Evolutionary conservation across 2,113 vertebrate genomes (phyloP), one percentile per base, ranked within the genome.

Genomic region (Dipodomys merriami): DNA sequence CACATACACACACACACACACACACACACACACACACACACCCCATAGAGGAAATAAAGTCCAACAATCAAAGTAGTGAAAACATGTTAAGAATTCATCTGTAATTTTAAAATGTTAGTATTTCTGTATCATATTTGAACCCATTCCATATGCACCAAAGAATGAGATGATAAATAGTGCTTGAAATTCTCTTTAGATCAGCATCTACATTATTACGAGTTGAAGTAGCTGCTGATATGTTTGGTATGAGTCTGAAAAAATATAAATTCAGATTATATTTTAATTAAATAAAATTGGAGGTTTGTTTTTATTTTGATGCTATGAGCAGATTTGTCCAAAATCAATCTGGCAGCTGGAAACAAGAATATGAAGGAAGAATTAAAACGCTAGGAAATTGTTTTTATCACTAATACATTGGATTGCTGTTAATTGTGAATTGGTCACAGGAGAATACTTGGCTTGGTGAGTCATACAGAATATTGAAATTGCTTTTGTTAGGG

Each of bases 401-500:
- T 94, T 91, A 68, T 90, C 62, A 84, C 39, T 72, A 90, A 84
- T 71, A 95, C 77, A 94, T 69, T 87, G 8, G 33, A 90, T 7
- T 25, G 57, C 29, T 92, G 49, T 83, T 90, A 93, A 91, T 33
- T 91, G 69, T 85, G 78, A 95, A 84, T 93, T 95, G 81, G 49
- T 85, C 82, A 91, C 71, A 84, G 69, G 73, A 95, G 90, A 95
- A 94, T 85, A 90, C 29, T 87, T 97, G 81, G 90, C 81, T 69
- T 89, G 11, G 44, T 79, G 82, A 91, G 65, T 96, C 93, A 96
- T 81, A 25, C 85, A 93, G 90, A 96, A 93, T 90, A 76, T 33
- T 77, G 33, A 91, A 86, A 93, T 69, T 91, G 39, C 44, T 84
- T 93, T 53, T 74, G 18, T 94, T 89, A 96, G 30, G 78, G 68